Evolutionary conservation across 2,113 vertebrate genomes (phyloP).

Genomic region (Amblyornis subalaris): DNA sequence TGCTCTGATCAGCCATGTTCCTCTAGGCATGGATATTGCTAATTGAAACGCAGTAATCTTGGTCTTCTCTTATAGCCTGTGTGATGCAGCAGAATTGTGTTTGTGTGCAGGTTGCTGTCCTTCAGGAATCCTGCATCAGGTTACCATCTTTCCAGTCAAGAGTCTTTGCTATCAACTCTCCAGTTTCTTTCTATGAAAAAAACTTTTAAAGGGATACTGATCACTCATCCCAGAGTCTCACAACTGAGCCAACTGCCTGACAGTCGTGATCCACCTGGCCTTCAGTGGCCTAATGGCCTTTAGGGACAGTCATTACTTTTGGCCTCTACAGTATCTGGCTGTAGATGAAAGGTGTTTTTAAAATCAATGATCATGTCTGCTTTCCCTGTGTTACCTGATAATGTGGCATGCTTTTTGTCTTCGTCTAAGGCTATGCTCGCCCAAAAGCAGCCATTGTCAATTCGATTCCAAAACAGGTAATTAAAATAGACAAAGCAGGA

Average conservation of each 20-base stretch:
- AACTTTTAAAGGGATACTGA: not conserved
- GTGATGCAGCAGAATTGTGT: not conserved
- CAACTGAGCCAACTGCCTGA: accelerated
- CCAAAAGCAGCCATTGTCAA: not conserved
- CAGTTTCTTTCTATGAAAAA: not conserved
- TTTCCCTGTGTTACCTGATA: not conserved
- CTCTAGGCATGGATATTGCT: not conserved
- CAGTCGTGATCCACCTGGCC: not conserved
- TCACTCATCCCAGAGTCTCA: not conserved
- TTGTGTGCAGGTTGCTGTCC: not conserved
- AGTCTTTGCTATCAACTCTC: not conserved
- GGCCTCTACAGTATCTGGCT: not conserved
- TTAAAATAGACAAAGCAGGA: not conserved
- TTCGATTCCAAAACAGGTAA: not conserved
- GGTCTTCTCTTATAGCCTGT: not conserved
- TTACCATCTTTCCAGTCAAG: not conserved
- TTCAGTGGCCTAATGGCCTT: not conserved
- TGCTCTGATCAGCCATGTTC: not conserved
- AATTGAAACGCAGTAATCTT: not conserved
- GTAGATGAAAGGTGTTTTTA: not conserved
- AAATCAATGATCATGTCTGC: not conserved
- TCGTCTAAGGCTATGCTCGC: not conserved
- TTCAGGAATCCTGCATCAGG: not conserved
- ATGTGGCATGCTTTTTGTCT: not conserved
- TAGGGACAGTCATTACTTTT: not conserved